Base-by-base conservation (phyloP, 1,140 invertebrate species). In the Heliothis virescens region DNA sequence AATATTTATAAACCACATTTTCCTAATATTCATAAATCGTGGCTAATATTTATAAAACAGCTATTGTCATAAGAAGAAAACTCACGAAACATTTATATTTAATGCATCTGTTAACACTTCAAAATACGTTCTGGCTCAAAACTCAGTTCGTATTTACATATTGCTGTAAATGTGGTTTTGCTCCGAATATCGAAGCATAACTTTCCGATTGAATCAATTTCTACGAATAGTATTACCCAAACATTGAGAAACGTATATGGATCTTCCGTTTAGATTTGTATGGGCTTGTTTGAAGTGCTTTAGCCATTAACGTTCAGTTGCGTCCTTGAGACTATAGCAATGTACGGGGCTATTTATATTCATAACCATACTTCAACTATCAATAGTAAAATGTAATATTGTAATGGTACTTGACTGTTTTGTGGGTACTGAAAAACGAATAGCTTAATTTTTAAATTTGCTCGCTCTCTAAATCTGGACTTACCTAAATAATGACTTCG, bases 261-360 rank as follows among this genome's bases (percentile, higher is more conserved):
- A 76, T 52, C 55, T 76, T 65, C 48, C 60, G 74, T 76, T 76
- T 76, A 65, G 47, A 34, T 53, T 65, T 65, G 74, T 76, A 76
- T 76, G 59, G 60, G 74, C 60, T 76, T 76, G 63, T 67, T 78
- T 78, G 75, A 78, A 78, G 75, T 78, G 75, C 50, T 59, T 52
- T 47, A 78, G n/a, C 75, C 53, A 69, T 55, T 78, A 78, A 78
- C 29, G 63, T 57, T 67, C 75, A 78, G 62, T 52, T 48, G 47
- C 52, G 62, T 78, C 63, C 75, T 78, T 69, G 62, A 67, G 63
- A 78, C 63, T 67, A 67, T 67, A 67, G 34, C 63, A 67, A 73
- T 73, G 53, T 69, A 57, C 52, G 75, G 41, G 53, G 50, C 34
- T 78, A 78, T 78, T 78, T 78, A 78, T 78, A 78, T 69, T 69